phyloP scores from a whole-genome alignment of 2,888 invertebrate genomes.

The Epirrhoe alternata region DNA sequence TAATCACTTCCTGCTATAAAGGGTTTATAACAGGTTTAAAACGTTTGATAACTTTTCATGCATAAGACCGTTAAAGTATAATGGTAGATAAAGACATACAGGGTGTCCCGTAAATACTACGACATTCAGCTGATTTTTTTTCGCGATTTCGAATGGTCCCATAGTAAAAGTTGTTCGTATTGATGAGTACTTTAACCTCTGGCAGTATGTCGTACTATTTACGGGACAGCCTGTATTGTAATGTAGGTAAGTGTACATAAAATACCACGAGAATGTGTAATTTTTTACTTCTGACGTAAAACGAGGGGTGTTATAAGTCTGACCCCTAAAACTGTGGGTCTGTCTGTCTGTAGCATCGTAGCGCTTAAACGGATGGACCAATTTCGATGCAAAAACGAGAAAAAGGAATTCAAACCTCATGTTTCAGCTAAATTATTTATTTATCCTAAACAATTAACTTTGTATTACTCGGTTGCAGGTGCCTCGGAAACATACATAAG shows the following conservation, averaged over 20 bases:
- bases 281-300: conserved; percentile 19
- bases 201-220: conserved; percentile 23
- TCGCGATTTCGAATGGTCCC: conserved; percentile 5
- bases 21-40: conserved; percentile 1
- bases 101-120: conserved; percentile 22
- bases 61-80: conserved; percentile 12
- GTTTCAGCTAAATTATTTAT: too few relatives aligned
- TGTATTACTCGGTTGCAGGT: conserved; percentile 27
- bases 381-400: conserved; percentile 1
- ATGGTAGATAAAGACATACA: conserved; percentile 23
- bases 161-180: conserved; percentile 16
- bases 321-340: conserved; percentile 22
- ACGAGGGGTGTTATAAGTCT: conserved; percentile 5
- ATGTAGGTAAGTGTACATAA: conserved; percentile 17
- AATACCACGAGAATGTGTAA: conserved; percentile 20
- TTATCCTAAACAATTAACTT: neutral
- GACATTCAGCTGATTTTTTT: conserved; percentile 22
- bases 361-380: conserved; percentile 21
- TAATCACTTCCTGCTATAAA: conserved; percentile 5
- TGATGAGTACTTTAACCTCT: conserved; percentile 17
- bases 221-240: conserved; percentile 11
- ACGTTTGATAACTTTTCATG: conserved; percentile 9
- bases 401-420: too few relatives aligned
- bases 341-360: conserved; percentile 22
- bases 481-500: conserved; percentile 42